phyloP scores from a whole-genome alignment of 1,140 invertebrate genomes.

The Latrodectus geometricus region DNA sequence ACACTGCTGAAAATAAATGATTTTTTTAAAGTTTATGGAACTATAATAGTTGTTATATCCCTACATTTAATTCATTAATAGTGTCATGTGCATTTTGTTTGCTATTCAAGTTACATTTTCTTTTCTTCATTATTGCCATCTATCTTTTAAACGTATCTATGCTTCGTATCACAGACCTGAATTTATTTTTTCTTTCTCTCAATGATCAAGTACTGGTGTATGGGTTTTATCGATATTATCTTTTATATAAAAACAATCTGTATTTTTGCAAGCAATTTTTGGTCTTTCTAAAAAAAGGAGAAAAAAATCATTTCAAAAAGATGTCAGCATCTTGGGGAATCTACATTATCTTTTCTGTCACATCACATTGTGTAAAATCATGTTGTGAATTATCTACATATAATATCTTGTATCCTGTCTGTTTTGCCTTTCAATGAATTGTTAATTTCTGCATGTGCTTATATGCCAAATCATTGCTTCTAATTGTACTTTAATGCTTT shows the following conservation, averaged over 20 bases:
- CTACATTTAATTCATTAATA: neutral
- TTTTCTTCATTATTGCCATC: neutral
- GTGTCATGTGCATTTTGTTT: neutral
- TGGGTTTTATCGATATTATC: conserved; percentile 19
- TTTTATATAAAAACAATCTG: conserved; percentile 48
- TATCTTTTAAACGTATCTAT: conserved; percentile 4
- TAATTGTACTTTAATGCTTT: no score
- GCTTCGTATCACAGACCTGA: conserved; percentile 62
- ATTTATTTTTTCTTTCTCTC: conserved; percentile 6
- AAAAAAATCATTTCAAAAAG: neutral
- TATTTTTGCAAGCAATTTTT: conserved; percentile 57
- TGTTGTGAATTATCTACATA: no score
- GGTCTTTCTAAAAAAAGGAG: conserved; percentile 18
- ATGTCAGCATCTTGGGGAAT: no score
- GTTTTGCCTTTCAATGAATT: no score
- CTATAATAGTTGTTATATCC: neutral
- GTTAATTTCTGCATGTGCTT: no score
- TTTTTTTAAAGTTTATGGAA: neutral
- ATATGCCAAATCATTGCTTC: no score
- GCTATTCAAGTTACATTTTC: neutral
- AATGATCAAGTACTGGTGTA: conserved; percentile 6
- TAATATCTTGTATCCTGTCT: no score
- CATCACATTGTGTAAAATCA: no score
- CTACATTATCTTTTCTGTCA: no score
- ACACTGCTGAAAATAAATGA: neutral